Evolutionary conservation across 2,888 invertebrate species (phyloP), one percentile per base, ranked within the genome.

Genomic region (Ichneumoninae sp.): DNA sequence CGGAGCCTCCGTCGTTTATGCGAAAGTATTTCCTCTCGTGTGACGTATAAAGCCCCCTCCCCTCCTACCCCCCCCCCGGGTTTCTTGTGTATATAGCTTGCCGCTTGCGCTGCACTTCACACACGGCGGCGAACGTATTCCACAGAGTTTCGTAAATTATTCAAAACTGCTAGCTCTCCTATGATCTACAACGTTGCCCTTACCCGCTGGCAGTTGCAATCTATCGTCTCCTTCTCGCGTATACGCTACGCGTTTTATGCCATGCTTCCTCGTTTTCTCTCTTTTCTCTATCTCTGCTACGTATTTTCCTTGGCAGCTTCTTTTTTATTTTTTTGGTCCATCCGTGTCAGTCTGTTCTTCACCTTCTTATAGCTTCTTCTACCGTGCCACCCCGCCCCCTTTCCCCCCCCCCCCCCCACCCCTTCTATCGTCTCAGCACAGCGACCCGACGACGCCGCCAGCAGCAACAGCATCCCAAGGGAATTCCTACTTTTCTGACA

Each of bases 401-500:
- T 26, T 26, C 26, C 26, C 1, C 40, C 7, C 40, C 8, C 36
- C 36, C 47, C 81, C 44, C 26, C 30, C 47, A 36, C 73, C 19
- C 33, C 22, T 54, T 50, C 73, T 57, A 19, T 57, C 71, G 65
- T 81, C 84, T 63, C 82, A 63, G 44, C 75, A 57, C n/a, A 16
- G 65, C 52, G 78, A 65, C 60, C 70, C 60, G 50, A 50, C 78
- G 71, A 79, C 71, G 85, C 84, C 33, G 50, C 26, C 52, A 70
- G 69, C 84, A 81, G 80, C 86, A 85, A 80, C 81, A 65, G 85
- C 91, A 16, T 30, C 63, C 87, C 87, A 52, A 69, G 88, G 89
- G 90, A 88, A 89, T 90, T 89, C 87, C 88, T 88, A 90, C 89
- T 90, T 90, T 90, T 89, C 91, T 89, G 89, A 90, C 90, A 88